A percentile compares a stretch with the other conserved stretches of the same genome.
These are phyloP conservation scores for Capreolus pygargus DNA, from an alignment of 2,113 vertebrate species.

Conservation along the genomic window DNA sequence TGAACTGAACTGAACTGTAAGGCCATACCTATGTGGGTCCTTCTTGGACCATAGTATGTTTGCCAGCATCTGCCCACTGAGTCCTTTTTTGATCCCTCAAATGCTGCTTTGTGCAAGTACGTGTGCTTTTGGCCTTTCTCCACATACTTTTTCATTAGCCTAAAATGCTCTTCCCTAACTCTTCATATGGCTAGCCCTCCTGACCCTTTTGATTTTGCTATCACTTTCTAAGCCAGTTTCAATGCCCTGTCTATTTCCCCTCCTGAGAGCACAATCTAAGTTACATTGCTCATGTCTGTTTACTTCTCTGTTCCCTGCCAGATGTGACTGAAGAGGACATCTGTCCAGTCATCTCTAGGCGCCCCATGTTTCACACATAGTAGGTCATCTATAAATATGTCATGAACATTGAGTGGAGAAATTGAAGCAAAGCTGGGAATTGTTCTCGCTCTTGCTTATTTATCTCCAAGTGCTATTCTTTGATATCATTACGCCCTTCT, in stretches of 20 bases:
- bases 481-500: accelerated
- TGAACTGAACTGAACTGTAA: not conserved
- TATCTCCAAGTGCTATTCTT: not conserved
- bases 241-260: not conserved
- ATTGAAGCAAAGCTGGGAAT: not conserved
- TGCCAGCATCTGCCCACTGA: not conserved
- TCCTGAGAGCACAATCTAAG: not conserved
- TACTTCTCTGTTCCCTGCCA: not conserved
- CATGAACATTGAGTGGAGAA: not conserved
- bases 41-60: not conserved
- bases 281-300: not conserved
- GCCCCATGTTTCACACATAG: not conserved
- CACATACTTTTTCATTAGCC: not conserved
- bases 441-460: not conserved
- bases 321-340: not conserved
- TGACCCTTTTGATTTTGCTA: not conserved
- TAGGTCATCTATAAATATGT: not conserved
- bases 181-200: not conserved
- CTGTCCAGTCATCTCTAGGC: not conserved
- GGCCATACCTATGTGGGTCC: not conserved
- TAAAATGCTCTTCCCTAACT: not conserved
- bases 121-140: not conserved
- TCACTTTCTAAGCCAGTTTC: not conserved
- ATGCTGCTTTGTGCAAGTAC: not conserved
- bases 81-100: not conserved